Percentiles rank a stretch among this genome's conserved stretches.
phyloP scores from a whole-genome alignment of 2,113 vertebrate genomes.

The Labeo rohita region DNA sequence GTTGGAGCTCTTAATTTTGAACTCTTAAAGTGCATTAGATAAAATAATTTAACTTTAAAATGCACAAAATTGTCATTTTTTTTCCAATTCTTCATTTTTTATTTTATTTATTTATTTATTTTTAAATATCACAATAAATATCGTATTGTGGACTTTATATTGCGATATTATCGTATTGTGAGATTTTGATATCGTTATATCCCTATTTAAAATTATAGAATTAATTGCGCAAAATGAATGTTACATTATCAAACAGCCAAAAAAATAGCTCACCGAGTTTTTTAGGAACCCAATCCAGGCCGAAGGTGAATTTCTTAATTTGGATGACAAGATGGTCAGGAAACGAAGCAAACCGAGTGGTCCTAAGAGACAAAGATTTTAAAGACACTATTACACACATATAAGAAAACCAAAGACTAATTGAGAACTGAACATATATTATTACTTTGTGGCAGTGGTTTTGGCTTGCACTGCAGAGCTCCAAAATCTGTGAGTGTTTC shows the following conservation, averaged over 20 bases:
- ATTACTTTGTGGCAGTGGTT: conserved; percentile 95
- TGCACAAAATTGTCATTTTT: no score
- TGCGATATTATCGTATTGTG: no score
- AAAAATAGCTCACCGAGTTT: conserved; percentile 86
- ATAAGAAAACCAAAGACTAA: background rate
- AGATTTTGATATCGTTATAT: no score
- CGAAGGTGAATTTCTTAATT: conserved; percentile 99
- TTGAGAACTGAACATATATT: background rate
- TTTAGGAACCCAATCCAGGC: conserved; percentile 98
- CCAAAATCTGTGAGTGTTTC: conserved; percentile 98
- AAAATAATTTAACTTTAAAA: no score
- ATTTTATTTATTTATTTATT: no score
- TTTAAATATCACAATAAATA: no score
- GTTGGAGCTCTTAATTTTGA: no score
- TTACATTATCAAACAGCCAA: background rate
- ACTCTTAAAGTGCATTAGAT: no score
- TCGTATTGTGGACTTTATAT: no score
- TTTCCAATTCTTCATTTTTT: no score
- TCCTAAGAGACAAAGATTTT: conserved; percentile 73
- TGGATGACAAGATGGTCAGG: conserved; percentile 98
- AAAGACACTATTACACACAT: background rate
- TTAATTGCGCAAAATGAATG: background rate
- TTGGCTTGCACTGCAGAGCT: conserved; percentile 97
- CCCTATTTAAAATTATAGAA: no score
- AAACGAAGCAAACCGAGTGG: conserved; percentile 96